Evolutionary conservation across 2,888 invertebrate species (phyloP), one percentile per base, ranked within the genome.

Genomic region (Drosophila prolongata): DNA sequence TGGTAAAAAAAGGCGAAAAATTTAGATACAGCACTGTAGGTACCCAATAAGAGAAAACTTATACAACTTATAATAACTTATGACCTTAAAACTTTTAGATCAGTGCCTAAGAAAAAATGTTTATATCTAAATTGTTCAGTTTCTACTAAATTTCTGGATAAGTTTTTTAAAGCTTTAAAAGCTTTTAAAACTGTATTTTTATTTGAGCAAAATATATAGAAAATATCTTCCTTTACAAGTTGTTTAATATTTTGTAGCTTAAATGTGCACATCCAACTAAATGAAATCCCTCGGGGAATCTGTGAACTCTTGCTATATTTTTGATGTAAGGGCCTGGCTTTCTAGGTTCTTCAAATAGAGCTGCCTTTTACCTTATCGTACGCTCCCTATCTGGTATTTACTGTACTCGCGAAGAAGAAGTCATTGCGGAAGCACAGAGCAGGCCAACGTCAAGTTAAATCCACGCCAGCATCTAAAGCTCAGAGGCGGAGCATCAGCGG

Each of bases 381-480:
- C 24, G 3, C 24, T 24, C 24, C 24, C 24, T 24, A 24, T 47
- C 30, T 19, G 27, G 34, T 54, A 13, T 13, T 35, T 16, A 49
- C 69, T 52, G 69, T 57, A 40, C 46, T 30, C 10, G 16, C 19
- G 9, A 30, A 52, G 44, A 49, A 52, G 44, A 49, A 54, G 58
- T 37, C 58, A 52, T 34, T 46, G 73, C 66, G 62, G 44, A 60
- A 75, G 42, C 46, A 40, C 58, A 77, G 43, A 4, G 47, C 69
- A 61, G 69, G 59, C 71, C 57, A 67, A 47, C 35, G 52, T 62
- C 34, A 72, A 47, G 49, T 37, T 46, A 73, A 82, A 84, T 73
- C 79, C 73, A 69, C 60, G 55, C 44, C 49, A 38, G 49, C 56
- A 59, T 56, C 59, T 56, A 24, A 56, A 59, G 59, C 59, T 59